Evolutionary conservation across 1,140 invertebrate species (phyloP), one percentile per base, ranked within the genome.

Genomic region (Diabrotica undecimpunctata): DNA sequence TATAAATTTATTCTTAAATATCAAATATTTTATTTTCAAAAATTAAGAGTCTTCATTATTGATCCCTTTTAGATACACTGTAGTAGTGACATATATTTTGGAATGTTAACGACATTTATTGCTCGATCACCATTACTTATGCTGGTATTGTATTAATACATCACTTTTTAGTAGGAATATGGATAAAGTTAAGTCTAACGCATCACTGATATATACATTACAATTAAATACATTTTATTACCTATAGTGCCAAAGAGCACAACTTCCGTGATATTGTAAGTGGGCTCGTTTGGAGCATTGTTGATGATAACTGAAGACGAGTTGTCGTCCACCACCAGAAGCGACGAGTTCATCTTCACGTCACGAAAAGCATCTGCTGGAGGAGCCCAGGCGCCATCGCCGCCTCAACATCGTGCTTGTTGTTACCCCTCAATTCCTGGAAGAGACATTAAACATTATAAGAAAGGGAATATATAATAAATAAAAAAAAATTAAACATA

Each of bases 231-330:
- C 3, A 46, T 46, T 46, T 46, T 0, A 61, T 68, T 68, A 74
- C 73, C 71, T 69, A 74, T 70, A 36, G 71, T 74, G 51, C 90
- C 89, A 79, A 96, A 92, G 74, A 93, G 74, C 73, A 93, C 87
- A 80, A 91, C 86, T 75, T 88, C 83, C 62, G 86, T 87, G 72
- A 91, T 83, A 74, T 84, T 87, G 74, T 88, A 86, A 5, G 82
- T 81, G 51, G 82, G 79, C 69, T 83, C 83, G 73, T 86, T 82
- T 64, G 83, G 82, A 73, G 83, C 66, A 64, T 63, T 61, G 69
- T 60, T 68, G 66, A 38, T 79, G 71, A 81, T 86, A 46, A 46
- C 41, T 46, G 41, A 46, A 75, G 80, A 80, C 72, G 80, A 79
- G 64, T 83, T 82, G 71, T 80, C 79, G 41, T 46, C 41, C n/a